Conservation (phyloP, 2,797 vertebrate genomes). For the Enteromius viviparus region DNA sequence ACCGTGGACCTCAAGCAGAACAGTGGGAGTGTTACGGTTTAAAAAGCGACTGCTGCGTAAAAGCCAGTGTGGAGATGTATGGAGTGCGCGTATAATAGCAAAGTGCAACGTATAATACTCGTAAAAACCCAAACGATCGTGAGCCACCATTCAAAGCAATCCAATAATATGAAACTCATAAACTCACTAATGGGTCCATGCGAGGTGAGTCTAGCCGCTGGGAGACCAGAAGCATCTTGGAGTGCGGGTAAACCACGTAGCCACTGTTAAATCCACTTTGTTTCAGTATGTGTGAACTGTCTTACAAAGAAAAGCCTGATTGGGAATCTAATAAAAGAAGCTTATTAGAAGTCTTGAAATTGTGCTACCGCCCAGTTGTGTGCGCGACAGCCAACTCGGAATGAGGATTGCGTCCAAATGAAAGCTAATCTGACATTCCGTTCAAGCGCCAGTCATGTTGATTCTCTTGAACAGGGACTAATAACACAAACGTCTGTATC, state of each 20-base stretch:
- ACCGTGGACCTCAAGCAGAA: neutral
- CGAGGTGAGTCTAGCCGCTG: conserved; percentile 84
- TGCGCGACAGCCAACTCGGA: neutral
- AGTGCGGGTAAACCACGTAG: conserved; percentile 71
- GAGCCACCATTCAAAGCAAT: conserved; percentile 43
- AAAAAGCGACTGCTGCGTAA: conserved; percentile 33
- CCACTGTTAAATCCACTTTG: conserved; percentile 82
- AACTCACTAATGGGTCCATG: conserved; percentile 79
- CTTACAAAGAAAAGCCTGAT: conserved; percentile 54
- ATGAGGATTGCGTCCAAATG: conserved; percentile 16
- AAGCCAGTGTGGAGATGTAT: neutral
- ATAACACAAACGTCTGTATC: conserved; percentile 81
- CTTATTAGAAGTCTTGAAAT: conserved; percentile 4
- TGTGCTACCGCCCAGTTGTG: conserved; percentile 1
- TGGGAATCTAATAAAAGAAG: conserved; percentile 29
- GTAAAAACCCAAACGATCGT: conserved; percentile 5
- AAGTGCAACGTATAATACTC: conserved; percentile 16
- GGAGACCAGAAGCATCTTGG: conserved; percentile 85
- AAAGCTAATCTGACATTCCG: conserved; percentile 67
- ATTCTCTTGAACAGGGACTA: conserved; percentile 77
- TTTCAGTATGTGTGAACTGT: conserved; percentile 70
- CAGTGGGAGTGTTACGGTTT: conserved; percentile 16
- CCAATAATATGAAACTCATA: conserved; percentile 53
- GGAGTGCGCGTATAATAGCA: conserved; percentile 8
- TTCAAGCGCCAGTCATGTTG: conserved; percentile 83